These are phyloP conservation scores for Heterodera carotae DNA, from an alignment of 1,140 invertebrate species.

Conservation along the genomic window DNA sequence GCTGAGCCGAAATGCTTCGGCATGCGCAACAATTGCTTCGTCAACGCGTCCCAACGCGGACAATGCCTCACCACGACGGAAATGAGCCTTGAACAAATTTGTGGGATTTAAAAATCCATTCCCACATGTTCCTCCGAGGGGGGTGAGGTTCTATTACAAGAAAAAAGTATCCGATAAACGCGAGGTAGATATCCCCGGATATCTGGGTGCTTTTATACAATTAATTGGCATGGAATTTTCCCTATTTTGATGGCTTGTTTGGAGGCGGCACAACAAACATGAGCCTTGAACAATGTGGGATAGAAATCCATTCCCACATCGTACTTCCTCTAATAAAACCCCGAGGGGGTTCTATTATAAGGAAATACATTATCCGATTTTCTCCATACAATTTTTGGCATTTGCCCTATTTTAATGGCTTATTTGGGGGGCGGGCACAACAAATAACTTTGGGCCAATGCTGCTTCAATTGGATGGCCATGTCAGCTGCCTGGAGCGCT, in stretches of 20 bases:
- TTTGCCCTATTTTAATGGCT: no score
- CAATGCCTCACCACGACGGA: conserved; percentile 3
- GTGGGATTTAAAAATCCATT: not conserved
- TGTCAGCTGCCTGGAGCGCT: not conserved
- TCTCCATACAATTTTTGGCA: not conserved
- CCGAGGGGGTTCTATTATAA: no score
- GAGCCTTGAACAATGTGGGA: no score
- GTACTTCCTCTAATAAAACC: no score
- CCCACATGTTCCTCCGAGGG: not conserved
- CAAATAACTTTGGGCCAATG: conserved; percentile 8
- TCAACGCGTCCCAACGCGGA: not conserved
- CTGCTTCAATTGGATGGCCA: not conserved
- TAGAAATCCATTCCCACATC: no score
- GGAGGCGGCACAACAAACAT: no score
- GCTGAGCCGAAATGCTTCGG: not conserved
- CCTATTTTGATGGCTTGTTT: no score
- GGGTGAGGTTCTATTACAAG: not conserved
- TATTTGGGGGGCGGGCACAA: not conserved
- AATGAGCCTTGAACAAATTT: not conserved
- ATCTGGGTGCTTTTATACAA: no score
- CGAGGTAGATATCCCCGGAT: no score
- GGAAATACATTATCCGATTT: not conserved
- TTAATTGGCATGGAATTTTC: no score
- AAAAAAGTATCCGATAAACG: not conserved
- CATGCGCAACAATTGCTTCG: not conserved